Base-by-base conservation (phyloP, 2,797 vertebrate species). In the Crenuchus spilurus region DNA sequence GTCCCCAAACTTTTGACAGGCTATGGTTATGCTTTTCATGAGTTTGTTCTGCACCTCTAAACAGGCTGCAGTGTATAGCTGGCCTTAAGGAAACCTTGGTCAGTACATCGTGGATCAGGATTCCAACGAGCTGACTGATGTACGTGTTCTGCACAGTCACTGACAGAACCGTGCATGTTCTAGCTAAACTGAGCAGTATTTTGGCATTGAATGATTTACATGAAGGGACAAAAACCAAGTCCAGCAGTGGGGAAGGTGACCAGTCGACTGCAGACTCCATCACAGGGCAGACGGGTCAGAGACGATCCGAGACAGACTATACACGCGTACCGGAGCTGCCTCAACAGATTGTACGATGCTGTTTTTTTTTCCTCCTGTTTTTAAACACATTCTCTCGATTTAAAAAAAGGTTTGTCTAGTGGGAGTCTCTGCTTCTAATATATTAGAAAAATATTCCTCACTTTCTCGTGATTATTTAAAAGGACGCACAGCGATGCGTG, bases 271-370 rank as follows among this genome's bases (percentile, higher is more conserved):
- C 35, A 4, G 55, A 55, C 77, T 74, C 42, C 46, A 42, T 68
- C 41, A 52, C 58, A 35, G 54, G 44, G 35, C 37, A 58, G 37
- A 11, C 37, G 74, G 60, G 63, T 48, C 63, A 3, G 60, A 65
- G 63, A 41, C n/a, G n/a, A 71, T 77, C 51, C 3, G 57, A 80
- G 82, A 74, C 74, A n/a, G 60, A 58, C 55, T 77, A 83, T 78
- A 90, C 87, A 84, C 89, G 84, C 83, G 55, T 54, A 55, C 83
- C 85, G 83, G 78, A 83, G 77, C 76, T 89, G 84, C 91, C 85
- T 91, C 86, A n/a, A 83, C 84, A 83, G 96, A 98, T 97, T 98
- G 97, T 97, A 94, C 93, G 85, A 90, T 93, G 97, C 96, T 93
- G 91, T 90, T 89, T 84, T 64, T 87, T 89, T 82, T 85, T 80